Evolutionary conservation across 1,140 invertebrate species (phyloP).

Genomic region (Archivesica marissinica): DNA sequence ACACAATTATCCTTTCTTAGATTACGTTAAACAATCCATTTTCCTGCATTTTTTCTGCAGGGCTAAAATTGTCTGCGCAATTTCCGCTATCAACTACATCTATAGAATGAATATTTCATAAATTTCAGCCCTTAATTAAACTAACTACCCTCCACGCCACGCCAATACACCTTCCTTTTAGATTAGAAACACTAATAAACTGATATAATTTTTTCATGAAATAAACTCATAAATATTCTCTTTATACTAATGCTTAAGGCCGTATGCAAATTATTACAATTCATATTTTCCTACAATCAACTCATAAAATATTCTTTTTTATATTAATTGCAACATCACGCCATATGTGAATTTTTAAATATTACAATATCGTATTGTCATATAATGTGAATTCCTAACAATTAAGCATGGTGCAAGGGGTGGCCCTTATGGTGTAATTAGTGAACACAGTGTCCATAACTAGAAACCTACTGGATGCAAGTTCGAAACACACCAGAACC

Average conservation of each 20-base stretch:
- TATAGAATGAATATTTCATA: constrained; percentile 21
- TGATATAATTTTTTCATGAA: constrained; percentile 21
- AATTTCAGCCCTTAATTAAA: constrained; percentile 28
- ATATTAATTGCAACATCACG: background rate
- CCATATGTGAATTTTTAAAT: constrained; percentile 25
- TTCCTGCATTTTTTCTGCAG: background rate
- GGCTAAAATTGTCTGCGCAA: constrained; percentile 8
- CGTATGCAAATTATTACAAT: too few species aligned
- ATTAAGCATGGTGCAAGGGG: too few species aligned
- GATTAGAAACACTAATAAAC: background rate
- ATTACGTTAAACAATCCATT: too few species aligned
- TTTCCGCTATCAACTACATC: constrained; percentile 9
- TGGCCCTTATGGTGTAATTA: too few species aligned
- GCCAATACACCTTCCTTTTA: constrained; percentile 7
- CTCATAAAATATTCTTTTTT: constrained; percentile 43
- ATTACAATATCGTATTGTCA: constrained; percentile 35
- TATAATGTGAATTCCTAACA: constrained; percentile 9
- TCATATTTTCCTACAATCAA: constrained; percentile 12
- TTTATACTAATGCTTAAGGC: too few species aligned
- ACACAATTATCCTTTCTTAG: too few species aligned
- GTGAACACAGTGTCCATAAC: too few species aligned
- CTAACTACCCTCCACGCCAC: background rate
- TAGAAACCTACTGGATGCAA: too few species aligned
- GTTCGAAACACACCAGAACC: too few species aligned
- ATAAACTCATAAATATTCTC: constrained; percentile 25